phyloP scores from a whole-genome alignment of 2,797 vertebrate genomes.

The Liasis olivaceus region DNA sequence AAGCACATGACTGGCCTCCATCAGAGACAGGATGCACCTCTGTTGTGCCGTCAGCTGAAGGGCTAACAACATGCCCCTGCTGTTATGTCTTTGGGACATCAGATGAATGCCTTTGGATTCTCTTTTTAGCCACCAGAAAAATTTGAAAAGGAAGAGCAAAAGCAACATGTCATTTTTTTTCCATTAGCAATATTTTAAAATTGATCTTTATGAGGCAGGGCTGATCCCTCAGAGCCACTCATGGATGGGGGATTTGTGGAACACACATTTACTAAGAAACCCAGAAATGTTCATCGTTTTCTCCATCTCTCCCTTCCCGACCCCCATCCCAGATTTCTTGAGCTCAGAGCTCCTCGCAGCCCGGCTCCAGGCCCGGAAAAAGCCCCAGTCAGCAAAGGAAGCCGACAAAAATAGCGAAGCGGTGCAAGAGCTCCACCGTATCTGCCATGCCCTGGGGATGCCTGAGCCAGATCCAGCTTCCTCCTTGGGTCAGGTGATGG shows the following conservation, averaged over 20 bases:
- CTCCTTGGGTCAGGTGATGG: conserved; percentile 60
- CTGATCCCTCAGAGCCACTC: too few relatives aligned
- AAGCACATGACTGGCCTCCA: background rate
- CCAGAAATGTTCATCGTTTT: background rate
- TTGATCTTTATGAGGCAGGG: too few relatives aligned
- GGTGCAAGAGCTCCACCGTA: conserved; percentile 65
- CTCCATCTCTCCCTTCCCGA: accelerated
- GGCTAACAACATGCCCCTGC: background rate
- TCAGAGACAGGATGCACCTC: background rate
- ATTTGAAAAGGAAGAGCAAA: background rate
- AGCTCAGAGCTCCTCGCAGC: conserved; percentile 80
- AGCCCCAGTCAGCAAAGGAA: conserved; percentile 29
- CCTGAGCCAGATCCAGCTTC: conserved; percentile 62
- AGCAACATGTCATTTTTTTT: too few relatives aligned
- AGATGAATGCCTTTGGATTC: background rate
- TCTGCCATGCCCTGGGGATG: conserved; percentile 75
- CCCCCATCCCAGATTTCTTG: conserved; percentile 78
- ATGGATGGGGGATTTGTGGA: background rate
- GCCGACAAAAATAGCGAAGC: conserved; percentile 20
- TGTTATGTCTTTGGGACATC: background rate
- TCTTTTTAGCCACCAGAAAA: background rate
- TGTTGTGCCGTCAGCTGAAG: background rate
- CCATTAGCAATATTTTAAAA: too few relatives aligned
- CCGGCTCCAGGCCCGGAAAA: conserved; percentile 42
- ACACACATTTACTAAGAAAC: background rate